Conservation (phyloP, 2,797 vertebrate genomes). For the Eulemur rubriventer region DNA sequence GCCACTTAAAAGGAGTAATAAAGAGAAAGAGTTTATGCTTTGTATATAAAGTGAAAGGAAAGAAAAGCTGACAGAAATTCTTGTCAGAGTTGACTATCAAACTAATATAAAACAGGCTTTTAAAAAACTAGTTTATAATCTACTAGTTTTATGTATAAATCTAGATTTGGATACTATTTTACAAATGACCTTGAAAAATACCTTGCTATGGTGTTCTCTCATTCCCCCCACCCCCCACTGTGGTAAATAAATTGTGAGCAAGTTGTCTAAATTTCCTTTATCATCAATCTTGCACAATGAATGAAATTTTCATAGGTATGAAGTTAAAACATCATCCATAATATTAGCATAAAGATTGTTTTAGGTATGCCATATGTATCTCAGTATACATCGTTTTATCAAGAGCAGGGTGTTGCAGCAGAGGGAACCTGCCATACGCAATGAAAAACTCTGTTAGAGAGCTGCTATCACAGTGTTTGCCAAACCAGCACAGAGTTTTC, state of each 20-base stretch:
- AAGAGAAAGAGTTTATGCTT: constrained; percentile 29
- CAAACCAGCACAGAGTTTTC: neutral
- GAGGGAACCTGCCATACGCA: neutral
- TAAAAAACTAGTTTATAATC: constrained; percentile 14
- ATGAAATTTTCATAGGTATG: neutral
- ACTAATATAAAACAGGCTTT: constrained; percentile 31
- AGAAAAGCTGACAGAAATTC: constrained; percentile 18
- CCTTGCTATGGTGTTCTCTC: constrained; percentile 19
- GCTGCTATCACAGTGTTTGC: neutral
- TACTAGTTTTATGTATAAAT: constrained; percentile 3
- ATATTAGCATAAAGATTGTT: neutral
- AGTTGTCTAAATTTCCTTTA: neutral
- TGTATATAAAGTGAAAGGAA: constrained; percentile 37
- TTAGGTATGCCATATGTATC: neutral
- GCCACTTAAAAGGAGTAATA: constrained; percentile 18
- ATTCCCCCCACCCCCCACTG: neutral
- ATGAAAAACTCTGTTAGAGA: neutral
- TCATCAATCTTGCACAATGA: neutral
- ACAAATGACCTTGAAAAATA: constrained; percentile 20
- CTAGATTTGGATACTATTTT: neutral
- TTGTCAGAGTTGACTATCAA: neutral
- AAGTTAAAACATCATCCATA: neutral
- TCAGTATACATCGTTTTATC: constrained; percentile 15
- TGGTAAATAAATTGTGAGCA: constrained; percentile 26
- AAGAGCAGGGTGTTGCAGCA: neutral